These are phyloP conservation scores for Cotesia glomerata DNA, from an alignment of 1,140 invertebrate genomes.

Conservation along the genomic window DNA sequence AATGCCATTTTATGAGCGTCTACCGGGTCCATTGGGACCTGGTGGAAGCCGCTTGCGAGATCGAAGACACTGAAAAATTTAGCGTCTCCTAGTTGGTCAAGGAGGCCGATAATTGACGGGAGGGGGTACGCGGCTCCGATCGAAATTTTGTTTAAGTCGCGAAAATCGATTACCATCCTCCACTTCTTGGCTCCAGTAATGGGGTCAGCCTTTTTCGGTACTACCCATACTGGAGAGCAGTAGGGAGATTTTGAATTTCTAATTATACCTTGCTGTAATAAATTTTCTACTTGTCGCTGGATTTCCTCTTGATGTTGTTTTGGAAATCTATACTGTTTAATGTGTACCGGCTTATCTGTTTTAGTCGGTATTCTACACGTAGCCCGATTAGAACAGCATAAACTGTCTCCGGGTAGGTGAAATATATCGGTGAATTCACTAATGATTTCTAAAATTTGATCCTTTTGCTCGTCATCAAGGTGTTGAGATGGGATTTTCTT, in stretches of 20 bases:
- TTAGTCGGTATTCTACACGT: neutral
- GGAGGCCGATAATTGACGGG: slow-evolving; percentile 15
- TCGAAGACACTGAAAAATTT: slow-evolving; percentile 11
- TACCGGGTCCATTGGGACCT: neutral
- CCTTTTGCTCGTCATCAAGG: neutral
- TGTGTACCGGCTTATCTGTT: too few species aligned
- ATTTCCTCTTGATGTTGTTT: too few species aligned
- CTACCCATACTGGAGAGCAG: slow-evolving; percentile 6
- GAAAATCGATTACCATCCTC: slow-evolving; percentile 18
- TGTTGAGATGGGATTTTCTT: neutral
- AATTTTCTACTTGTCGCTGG: slow-evolving; percentile 1
- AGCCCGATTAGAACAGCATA: neutral
- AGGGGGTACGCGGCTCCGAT: slow-evolving; percentile 19
- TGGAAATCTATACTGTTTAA: too few species aligned
- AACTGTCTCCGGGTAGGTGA: slow-evolving; percentile 6
- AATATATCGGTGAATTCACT: neutral
- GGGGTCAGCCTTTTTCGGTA: neutral
- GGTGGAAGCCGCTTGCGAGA: slow-evolving; percentile 13
- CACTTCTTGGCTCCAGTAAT: slow-evolving; percentile 1
- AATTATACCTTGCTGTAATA: neutral
- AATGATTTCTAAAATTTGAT: neutral
- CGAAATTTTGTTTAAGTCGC: slow-evolving; percentile 7
- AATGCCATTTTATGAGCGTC: slow-evolving; percentile 15
- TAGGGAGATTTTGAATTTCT: slow-evolving; percentile 3
- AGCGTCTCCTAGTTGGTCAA: slow-evolving; percentile 15